Conservation (phyloP, 2,113 vertebrate species). For the Anolis sagrei region DNA sequence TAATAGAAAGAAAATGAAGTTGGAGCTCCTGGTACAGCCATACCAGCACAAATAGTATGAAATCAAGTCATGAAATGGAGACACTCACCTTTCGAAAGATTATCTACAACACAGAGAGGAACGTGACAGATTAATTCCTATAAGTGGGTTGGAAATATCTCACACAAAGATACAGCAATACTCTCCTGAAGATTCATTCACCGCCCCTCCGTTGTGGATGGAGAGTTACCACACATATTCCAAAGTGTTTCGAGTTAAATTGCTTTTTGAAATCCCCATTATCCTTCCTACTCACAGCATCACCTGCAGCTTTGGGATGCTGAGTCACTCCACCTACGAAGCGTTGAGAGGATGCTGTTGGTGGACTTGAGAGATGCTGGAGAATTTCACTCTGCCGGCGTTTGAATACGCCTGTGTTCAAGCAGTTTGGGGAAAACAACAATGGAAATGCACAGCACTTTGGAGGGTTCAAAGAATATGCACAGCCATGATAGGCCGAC, state of each 20-base stretch:
- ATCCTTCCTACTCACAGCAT: neutral
- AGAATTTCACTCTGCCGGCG: neutral
- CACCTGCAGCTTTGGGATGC: neutral
- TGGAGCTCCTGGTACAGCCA: no score
- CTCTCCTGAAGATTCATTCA: neutral
- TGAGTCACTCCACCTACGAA: neutral
- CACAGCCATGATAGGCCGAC: no score
- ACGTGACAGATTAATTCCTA: neutral
- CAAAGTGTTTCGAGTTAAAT: neutral
- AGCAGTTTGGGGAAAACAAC: neutral
- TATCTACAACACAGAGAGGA: neutral
- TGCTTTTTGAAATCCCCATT: neutral
- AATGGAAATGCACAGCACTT: neutral
- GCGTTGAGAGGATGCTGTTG: no score
- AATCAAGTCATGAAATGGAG: neutral
- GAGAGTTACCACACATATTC: neutral
- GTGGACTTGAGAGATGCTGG: neutral
- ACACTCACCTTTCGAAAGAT: neutral
- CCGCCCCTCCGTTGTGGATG: neutral
- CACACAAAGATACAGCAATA: neutral
- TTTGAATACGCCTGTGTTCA: neutral
- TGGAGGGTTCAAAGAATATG: neutral
- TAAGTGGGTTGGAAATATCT: neutral
- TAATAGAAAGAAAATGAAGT: no score
- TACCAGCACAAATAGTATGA: no score